Evolutionary conservation across 2,113 vertebrate genomes (phyloP), one percentile per base, ranked within the genome.

Genomic region (Lepus europaeus): DNA sequence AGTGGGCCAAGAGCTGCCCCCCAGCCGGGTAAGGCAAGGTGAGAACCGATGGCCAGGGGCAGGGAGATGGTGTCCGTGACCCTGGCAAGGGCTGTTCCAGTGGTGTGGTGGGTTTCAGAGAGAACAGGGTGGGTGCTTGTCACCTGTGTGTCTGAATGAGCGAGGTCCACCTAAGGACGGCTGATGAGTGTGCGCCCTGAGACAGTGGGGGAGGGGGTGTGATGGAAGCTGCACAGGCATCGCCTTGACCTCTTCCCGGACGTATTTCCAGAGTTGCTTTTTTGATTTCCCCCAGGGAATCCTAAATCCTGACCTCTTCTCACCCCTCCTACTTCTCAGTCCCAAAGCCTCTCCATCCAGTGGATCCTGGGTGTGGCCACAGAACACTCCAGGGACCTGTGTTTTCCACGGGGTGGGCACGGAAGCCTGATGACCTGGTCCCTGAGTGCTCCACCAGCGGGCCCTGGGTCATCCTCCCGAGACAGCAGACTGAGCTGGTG

Each of bases 1-100:
- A 39, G 5, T 2, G 17, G 3, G 59, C 39, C 27, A 19, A 33
- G 63, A 76, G 59, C 0, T 14, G 72, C 89, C 56, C 68, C 56
- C 86, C 39, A 73, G 56, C 79, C 56, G 16, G 86, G 61, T 64
- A 36, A 61, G 23, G 31, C 13, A 27, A n/a, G 73, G 78, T n/a
- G 27, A 74, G 66, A 45, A 27, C 2, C 5, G 36, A 12, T 13
- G 0, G 1, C 14, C 0, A 3, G 59, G 39, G 14, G 59, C 10
- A 31, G 49, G 0, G n/a, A 72, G 83, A 36, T 7, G 23, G 66
- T 51, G 45, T 61, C 3, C 0, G 80, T 8, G 53, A 56, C 2
- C 11, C 45, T 10, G 39, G 27, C 70, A 19, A 80, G 49, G 51
- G n/a, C 36, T 72, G 10, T 29, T 33, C 76, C 33, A 23, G 59